Base-by-base conservation (phyloP, 2,888 invertebrate genomes). In the Caradrina kadenii region DNA sequence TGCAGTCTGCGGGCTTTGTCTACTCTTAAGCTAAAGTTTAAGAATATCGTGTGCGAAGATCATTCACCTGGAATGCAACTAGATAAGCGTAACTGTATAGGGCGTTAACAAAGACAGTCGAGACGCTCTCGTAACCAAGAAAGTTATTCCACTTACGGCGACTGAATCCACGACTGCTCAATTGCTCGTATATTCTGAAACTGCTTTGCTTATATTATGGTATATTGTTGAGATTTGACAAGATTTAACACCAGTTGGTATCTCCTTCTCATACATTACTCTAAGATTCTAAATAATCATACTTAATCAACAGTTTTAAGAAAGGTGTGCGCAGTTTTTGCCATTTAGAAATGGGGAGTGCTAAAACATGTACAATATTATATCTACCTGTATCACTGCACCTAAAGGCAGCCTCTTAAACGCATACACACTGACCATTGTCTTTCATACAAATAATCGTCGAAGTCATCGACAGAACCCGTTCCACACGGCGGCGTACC, bases 381-480 rank as follows among this genome's bases (percentile, higher is more conserved):
- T 66, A 72, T 64, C 55, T 79, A 53, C 67, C 8, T 59, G 55
- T 81, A 73, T 80, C 69, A 69, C 61, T 66, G 60, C 65, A 81
- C 86, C 78, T 87, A 80, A 87, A 87, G 84, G 81, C 86, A 86
- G 85, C 82, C 84, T 81, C 80, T 87, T 88, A 86, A 91, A 89
- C 85, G 89, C 87, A 89, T 88, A 86, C 88, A 88, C 84, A 86
- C 87, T 88, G 89, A 89, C 91, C 91, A 94, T 94, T 94, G 94
- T 94, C 92, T 94, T 91, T 91, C 90, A 89, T 89, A 92, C 92
- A 91, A 93, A 93, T 94, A 94, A 94, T 94, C 93, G 93, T 91
- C 88, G 89, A 90, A 93, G 93, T 93, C 94, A 94, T 95, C 93
- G 93, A 92, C 93, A 93, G 93, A 96, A 96, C 95, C 92, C 95